Evolutionary conservation across 1,140 invertebrate genomes (phyloP).

Genomic region (Nautilus pompilius): DNA sequence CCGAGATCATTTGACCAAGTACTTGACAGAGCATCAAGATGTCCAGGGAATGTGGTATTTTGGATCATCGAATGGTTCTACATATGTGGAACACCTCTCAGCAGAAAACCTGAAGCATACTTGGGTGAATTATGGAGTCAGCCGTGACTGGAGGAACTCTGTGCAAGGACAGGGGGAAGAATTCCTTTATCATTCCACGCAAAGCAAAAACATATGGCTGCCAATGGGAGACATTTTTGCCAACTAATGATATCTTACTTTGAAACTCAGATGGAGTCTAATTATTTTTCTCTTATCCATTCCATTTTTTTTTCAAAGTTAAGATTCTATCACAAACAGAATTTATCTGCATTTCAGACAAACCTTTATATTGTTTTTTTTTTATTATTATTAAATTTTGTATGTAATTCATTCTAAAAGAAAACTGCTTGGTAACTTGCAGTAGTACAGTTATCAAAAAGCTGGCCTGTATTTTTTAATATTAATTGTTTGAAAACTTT

Average conservation of each 20-base stretch:
- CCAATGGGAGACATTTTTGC: constrained; percentile 61
- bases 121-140: constrained; percentile 55
- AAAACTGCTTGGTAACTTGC: too few relatives aligned
- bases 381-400: too few relatives aligned
- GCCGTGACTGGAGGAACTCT: constrained; percentile 38
- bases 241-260: constrained; percentile 42
- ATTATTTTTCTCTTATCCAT: background rate
- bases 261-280: background rate
- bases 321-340: background rate
- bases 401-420: too few relatives aligned
- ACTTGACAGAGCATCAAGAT: constrained; percentile 57
- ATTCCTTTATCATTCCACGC: constrained; percentile 55
- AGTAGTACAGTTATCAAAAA: too few relatives aligned
- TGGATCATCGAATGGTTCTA: constrained; percentile 50
- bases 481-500: too few relatives aligned
- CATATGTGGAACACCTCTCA: constrained; percentile 52
- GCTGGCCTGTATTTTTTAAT: too few relatives aligned
- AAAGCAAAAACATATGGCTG: constrained; percentile 58
- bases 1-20: constrained; percentile 54
- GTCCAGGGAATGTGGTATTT: constrained; percentile 58
- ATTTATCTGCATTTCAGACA: background rate
- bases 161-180: constrained; percentile 55
- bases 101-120: constrained; percentile 56
- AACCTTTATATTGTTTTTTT: background rate
- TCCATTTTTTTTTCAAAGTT: constrained; percentile 6